Evolutionary conservation across 2,888 invertebrate genomes (phyloP), one percentile per base, ranked within the genome.

Genomic region (Troides aeacus): DNA sequence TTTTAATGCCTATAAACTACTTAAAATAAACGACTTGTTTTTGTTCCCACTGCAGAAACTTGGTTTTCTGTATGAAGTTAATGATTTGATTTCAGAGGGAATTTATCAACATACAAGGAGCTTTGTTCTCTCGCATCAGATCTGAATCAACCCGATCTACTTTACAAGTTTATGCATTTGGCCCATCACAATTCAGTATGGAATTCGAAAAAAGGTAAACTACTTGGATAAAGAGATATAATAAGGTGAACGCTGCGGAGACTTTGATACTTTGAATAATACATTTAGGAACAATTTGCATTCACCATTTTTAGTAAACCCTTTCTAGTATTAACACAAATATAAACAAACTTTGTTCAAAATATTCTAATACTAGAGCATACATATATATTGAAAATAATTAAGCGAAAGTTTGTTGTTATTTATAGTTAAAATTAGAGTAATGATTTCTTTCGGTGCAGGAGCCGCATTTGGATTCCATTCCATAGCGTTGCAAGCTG

Each of bases 131-230:
- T 99, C 61, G 98, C 98, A 0, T 97, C 97, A 0, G 98, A 99
- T 87, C 92, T 99, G 73, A 98, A 98, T 83, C 97, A 99, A 83
- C 99, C 99, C 0, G 98, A 99, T 83, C 93, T 99, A 72, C 95
- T 98, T 73, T 99, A 99, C 89, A 97, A 97, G 86, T 99, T 99
- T 84, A 97, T 99, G 97, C 97, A 98, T 84, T 91, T 99, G 74
- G 98, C 98, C 0, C 98, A 98, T 92, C 97, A 98, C 82, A 98
- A 99, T 87, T 96, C 98, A 1, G 94, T 97, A 67, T 99, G 98
- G 99, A 98, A 97, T 78, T 97, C 98, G 10, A 97, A 97, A 39
- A 64, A 64, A 50, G 50, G 30, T n/a, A 66, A 65, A 2, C 15
- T 21, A 39, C 24, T 46, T 15, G 15, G 15, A 2, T 15, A 46